Base-by-base conservation (phyloP, 1,140 invertebrate genomes). In the Apocrypta bakeri region DNA sequence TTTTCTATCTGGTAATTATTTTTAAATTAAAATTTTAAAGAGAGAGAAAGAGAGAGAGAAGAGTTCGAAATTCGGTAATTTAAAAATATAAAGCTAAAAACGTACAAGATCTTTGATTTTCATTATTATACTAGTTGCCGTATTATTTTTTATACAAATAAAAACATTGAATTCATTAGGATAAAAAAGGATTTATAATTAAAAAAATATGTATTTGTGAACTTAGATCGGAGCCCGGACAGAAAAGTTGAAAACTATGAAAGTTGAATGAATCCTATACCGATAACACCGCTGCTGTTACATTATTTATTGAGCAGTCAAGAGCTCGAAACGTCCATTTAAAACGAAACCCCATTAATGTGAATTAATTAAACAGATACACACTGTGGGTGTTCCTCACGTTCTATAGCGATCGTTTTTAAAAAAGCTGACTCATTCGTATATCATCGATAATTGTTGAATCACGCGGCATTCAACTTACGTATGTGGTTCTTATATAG, bases 331-430 rank as follows among this genome's bases (percentile, higher is more conserved):
- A 24, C 31, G 77, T 71, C 29, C 40, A 66, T 78, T 29, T 8
- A 80, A 79, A 73, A 73, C 8, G 48, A n/a, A 82, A 82, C 56
- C 56, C 73, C 66, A 77, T 77, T 71, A 37, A 37, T 37, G 81
- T 77, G 73, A 82, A 77, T 82, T 82, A 77, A 82, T 78, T 78
- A 72, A 71, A 21, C 75, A 82, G 31, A 17, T 78, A 56, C 37
- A 73, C 33, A 14, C 68, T 9, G 74, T 72, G 68, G 73, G 75
- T 82, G 74, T 63, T 82, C 81, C 25, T 29, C 12, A 9, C 29
- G 8, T 25, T 29, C 29, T 61, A 56, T 37, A 14, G 24, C 42
- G 9, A 9, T 61, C 24, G 31, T 75, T 76, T 27, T 7, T 29
- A 68, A 74, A 81, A 82, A 29, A 14, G 40, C 40, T 69, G 25